Conservation (phyloP, 2,797 vertebrate species). For the Threskiornis aethiopicus region DNA sequence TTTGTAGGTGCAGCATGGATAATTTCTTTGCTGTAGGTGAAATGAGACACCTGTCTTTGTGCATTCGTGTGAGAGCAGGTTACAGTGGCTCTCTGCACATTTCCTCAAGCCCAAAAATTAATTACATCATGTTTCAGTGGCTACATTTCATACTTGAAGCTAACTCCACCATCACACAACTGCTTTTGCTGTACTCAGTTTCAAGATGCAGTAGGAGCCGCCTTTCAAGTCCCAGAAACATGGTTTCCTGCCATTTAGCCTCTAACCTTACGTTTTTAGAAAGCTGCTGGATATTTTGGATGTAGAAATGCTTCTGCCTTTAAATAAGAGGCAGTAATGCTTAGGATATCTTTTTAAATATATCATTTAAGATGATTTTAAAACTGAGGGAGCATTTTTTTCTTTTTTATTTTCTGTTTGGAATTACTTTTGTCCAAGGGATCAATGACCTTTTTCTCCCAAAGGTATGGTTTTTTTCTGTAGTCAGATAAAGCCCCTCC, state of each 20-base stretch:
- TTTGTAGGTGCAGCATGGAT: background rate
- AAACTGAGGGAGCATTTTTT: background rate
- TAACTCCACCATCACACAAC: background rate
- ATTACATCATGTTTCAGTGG: conserved; percentile 15
- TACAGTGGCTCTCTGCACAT: background rate
- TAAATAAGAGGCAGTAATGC: background rate
- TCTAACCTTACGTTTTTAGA: background rate
- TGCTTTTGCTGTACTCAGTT: background rate
- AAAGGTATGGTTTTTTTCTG: background rate
- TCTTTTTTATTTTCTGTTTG: background rate
- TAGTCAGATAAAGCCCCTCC: background rate
- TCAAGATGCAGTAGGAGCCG: background rate
- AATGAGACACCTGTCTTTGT: background rate
- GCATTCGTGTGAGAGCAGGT: background rate
- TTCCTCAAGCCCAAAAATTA: conserved; percentile 39
- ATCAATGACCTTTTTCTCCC: background rate
- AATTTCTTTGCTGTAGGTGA: conserved; percentile 16
- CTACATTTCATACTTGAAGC: background rate
- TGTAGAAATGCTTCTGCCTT: background rate
- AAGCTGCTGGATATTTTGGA: background rate
- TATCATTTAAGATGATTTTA: background rate
- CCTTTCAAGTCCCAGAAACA: background rate
- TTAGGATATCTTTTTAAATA: background rate
- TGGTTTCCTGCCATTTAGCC: background rate
- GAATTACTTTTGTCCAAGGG: background rate